A percentile compares a stretch with the other conserved stretches of the same genome.
phyloP scores from a whole-genome alignment of 2,113 vertebrate genomes.

The Malaclemys terrapin region DNA sequence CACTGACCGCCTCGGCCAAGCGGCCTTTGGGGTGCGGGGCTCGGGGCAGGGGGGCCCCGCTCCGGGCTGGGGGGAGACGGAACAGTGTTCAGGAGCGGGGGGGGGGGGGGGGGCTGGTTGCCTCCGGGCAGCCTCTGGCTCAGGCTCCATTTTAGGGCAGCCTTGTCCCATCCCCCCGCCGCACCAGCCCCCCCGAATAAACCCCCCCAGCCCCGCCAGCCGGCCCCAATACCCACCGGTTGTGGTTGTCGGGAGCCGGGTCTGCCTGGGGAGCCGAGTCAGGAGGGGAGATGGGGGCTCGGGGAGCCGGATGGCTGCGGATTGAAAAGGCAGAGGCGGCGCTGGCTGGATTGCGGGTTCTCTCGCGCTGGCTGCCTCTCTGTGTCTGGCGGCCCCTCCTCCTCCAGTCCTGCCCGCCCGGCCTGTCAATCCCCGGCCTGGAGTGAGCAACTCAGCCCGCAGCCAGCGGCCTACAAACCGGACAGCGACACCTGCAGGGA shows the following conservation, averaged over 20 bases:
- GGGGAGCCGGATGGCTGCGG: constrained; percentile 77
- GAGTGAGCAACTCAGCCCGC: background rate
- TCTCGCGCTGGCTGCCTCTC: constrained; percentile 25
- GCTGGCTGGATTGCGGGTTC: constrained; percentile 39
- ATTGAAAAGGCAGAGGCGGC: constrained; percentile 66
- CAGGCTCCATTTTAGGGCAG: constrained; percentile 62
- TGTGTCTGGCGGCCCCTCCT: constrained; percentile 11
- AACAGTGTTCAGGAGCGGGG: too few relatives aligned
- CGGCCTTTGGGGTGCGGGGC: too few relatives aligned
- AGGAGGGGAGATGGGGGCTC: constrained; percentile 39
- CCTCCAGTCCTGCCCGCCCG: background rate
- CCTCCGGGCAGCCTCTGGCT: background rate
- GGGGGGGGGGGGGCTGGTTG: background rate
- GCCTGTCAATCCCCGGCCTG: constrained; percentile 53
- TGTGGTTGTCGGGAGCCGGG: constrained; percentile 72
- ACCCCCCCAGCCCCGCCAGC: background rate
- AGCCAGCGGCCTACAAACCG: background rate
- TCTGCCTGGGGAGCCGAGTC: constrained; percentile 64
- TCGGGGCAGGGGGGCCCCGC: too few relatives aligned
- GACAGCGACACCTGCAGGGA: constrained; percentile 78
- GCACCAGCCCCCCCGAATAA: constrained; percentile 17
- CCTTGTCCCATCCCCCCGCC: background rate
- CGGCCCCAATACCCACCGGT: constrained; percentile 73
- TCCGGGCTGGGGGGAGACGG: background rate
- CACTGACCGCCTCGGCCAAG: too few relatives aligned